Evolutionary conservation across 1,140 invertebrate genomes (phyloP).

Genomic region (Drosophila lini): DNA sequence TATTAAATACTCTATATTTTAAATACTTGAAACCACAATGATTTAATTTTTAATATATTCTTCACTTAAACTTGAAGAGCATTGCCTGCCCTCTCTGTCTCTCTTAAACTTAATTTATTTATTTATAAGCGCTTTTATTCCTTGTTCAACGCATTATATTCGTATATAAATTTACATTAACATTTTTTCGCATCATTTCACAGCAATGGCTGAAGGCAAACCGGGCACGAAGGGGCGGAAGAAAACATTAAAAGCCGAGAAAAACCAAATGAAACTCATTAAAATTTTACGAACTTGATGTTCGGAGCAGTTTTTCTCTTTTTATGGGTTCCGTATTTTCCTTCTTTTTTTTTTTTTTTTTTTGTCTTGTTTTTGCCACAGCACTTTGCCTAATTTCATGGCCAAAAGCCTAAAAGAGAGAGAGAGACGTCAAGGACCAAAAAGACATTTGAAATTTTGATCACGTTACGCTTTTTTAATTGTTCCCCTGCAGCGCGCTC

Average conservation of each 20-base stretch:
- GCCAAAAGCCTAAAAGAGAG: constrained; percentile 42
- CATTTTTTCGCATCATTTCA: constrained; percentile 77
- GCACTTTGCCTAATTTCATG: constrained; percentile 78
- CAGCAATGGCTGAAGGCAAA: constrained; percentile 7
- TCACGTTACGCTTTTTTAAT: constrained; percentile 82
- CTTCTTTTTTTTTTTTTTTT: constrained; percentile 35
- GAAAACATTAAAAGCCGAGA: constrained; percentile 56
- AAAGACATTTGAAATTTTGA: constrained; percentile 79
- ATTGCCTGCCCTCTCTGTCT: too few species aligned
- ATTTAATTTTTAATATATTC: background rate
- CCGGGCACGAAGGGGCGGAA: background rate
- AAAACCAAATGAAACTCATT: constrained; percentile 76
- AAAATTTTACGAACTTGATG: constrained; percentile 80
- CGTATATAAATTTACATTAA: constrained; percentile 80
- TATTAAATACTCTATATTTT: background rate
- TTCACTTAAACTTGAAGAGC: background rate
- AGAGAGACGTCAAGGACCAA: constrained; percentile 69
- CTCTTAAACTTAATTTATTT: constrained; percentile 44
- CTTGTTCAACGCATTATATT: constrained; percentile 72
- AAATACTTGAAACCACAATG: too few species aligned
- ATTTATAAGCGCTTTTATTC: constrained; percentile 66
- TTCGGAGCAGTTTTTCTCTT: constrained; percentile 77
- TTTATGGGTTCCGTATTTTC: constrained; percentile 62
- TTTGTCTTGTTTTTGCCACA: constrained; percentile 31
- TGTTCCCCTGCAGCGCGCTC: constrained; percentile 77